Conservation (phyloP, 2,888 invertebrate genomes). For the Notocelia uddmanniana region DNA sequence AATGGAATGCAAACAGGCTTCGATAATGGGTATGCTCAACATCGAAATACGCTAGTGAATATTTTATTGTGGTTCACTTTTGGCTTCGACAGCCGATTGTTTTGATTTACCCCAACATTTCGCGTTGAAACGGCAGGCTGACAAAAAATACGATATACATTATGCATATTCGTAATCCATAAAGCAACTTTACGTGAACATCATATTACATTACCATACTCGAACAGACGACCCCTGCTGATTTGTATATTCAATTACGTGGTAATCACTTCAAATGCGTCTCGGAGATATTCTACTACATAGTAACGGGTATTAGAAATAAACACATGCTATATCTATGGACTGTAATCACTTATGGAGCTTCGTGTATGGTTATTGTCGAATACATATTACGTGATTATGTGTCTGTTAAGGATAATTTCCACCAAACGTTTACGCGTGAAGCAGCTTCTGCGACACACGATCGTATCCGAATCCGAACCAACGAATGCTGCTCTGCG, state of each 20-base stretch:
- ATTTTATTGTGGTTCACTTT: slow-evolving; percentile 22
- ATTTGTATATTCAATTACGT: slow-evolving; percentile 43
- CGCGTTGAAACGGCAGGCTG: slow-evolving; percentile 5
- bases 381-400: slow-evolving; percentile 9
- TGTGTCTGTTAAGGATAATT: no score
- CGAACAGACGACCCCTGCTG: slow-evolving; percentile 36
- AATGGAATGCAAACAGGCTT: slow-evolving; percentile 4
- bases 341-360: slow-evolving; percentile 20
- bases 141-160: slow-evolving; percentile 14
- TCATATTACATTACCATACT: slow-evolving; percentile 42
- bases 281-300: slow-evolving; percentile 20
- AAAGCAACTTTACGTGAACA: slow-evolving; percentile 42
- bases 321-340: not conserved
- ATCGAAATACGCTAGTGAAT: slow-evolving; percentile 14
- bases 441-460: no score
- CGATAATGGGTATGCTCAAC: slow-evolving; percentile 4
- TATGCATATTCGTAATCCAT: slow-evolving; percentile 39
- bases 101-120: slow-evolving; percentile 29
- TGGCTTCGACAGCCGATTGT: slow-evolving; percentile 23
- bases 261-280: slow-evolving; percentile 41
- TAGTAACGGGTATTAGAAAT: not conserved
- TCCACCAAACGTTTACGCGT: no score
- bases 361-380: slow-evolving; percentile 18
- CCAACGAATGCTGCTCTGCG: no score
- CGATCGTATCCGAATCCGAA: no score